Conservation (phyloP, 1,140 invertebrate genomes). For the Ostrea edulis region DNA sequence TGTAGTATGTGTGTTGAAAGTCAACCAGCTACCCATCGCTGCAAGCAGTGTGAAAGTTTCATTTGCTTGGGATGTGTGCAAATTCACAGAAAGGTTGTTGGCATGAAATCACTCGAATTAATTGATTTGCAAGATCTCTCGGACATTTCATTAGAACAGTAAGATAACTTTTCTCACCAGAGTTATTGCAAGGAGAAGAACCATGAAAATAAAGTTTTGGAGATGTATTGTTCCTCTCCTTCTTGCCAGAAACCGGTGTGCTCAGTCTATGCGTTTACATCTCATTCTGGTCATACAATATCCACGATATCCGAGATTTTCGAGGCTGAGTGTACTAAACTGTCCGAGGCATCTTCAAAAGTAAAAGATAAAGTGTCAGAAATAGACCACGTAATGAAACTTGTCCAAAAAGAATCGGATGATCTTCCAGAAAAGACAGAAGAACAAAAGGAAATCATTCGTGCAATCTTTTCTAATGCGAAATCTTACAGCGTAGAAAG, state of each 20-base stretch:
- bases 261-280: neutral
- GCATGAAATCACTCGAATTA: conserved; percentile 60
- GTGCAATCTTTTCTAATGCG: neutral
- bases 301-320: neutral
- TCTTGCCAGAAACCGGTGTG: neutral
- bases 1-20: conserved; percentile 62
- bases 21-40: conserved; percentile 55
- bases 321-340: neutral
- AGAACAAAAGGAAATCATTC: neutral
- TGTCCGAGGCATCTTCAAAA: neutral
- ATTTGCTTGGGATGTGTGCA: conserved; percentile 65
- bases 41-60: conserved; percentile 67
- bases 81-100: conserved; percentile 63
- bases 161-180: neutral
- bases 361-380: neutral
- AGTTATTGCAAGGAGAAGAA: neutral
- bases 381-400: neutral
- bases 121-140: conserved; percentile 8
- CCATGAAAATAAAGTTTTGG: neutral
- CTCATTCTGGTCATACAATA: neutral
- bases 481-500: neutral
- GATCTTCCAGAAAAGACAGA: neutral
- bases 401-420: neutral
- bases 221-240: neutral
- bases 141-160: neutral